A percentile compares a stretch with the other conserved stretches of the same genome.
phyloP scores from a whole-genome alignment of 2,888 invertebrate species.

The Metacarcinus magister region DNA sequence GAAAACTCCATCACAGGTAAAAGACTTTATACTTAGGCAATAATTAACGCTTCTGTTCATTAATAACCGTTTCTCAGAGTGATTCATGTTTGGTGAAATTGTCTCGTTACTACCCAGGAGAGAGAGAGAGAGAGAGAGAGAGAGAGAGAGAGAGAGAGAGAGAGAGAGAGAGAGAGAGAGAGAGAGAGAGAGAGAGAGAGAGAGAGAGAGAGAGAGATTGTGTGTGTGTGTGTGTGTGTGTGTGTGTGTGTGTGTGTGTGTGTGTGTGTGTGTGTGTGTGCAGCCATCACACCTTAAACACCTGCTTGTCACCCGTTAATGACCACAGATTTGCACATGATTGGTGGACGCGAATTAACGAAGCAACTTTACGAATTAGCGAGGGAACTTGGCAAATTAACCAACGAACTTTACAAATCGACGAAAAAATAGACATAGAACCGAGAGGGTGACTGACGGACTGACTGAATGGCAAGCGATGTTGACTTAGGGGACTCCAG shows the following conservation, averaged over 20 bases:
- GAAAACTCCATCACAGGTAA: constrained; percentile 9
- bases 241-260: not conserved
- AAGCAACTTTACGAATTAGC: constrained; percentile 48
- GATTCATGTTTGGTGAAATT: not conserved
- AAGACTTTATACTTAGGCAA: not conserved
- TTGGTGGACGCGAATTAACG: constrained; percentile 7
- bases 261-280: constrained; percentile 31
- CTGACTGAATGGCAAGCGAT: not conserved
- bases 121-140: constrained; percentile 19
- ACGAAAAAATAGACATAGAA: not conserved
- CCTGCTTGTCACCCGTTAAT: constrained; percentile 26
- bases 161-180: constrained; percentile 48
- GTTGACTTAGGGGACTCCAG: not conserved
- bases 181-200: constrained; percentile 7
- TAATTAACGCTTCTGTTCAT: not conserved
- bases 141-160: constrained; percentile 48
- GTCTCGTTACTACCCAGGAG: not conserved
- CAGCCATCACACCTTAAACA: not conserved
- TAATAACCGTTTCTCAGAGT: not conserved
- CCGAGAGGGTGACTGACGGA: not conserved
- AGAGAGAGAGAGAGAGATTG: constrained; percentile 15
- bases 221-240: not conserved
- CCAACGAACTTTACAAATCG: constrained; percentile 1
- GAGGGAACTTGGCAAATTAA: constrained; percentile 32
- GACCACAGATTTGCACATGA: constrained; percentile 18